Evolutionary conservation across 2,797 vertebrate genomes (phyloP).

Genomic region (Squalus acanthias): DNA sequence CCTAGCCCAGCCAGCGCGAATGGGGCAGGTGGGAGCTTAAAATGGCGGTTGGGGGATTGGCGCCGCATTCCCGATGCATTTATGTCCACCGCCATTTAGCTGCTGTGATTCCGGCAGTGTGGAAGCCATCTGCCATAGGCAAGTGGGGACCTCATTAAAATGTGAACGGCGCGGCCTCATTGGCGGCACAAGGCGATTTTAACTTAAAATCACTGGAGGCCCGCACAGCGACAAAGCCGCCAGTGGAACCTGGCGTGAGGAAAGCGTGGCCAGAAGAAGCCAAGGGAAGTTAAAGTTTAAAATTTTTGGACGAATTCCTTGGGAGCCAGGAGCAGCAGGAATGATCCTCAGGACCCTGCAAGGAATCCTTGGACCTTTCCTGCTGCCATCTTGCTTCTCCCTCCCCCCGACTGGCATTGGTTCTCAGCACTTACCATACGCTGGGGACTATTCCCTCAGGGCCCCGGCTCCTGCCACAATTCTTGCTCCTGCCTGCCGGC

Average conservation of each 20-base stretch:
- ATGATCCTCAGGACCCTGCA: neutral
- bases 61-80: neutral
- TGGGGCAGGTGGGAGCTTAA: neutral
- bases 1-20: neutral
- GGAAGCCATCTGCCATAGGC: neutral
- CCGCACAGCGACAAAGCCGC: neutral
- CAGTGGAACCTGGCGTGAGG: neutral
- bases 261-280: neutral
- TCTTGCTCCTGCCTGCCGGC: neutral
- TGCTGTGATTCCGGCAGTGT: neutral
- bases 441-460: neutral
- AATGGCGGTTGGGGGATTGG: neutral
- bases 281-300: neutral
- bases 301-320: neutral
- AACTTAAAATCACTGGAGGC: neutral
- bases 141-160: neutral
- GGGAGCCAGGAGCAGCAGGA: neutral
- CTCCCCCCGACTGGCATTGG: neutral
- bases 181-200: too few species aligned
- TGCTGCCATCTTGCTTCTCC: neutral
- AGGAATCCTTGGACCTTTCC: neutral
- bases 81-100: neutral
- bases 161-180: neutral
- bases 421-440: neutral
- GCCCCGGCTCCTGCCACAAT: neutral